These are phyloP conservation scores for Pholis gunnellus DNA, from an alignment of 2,113 vertebrate genomes.

Conservation along the genomic window DNA sequence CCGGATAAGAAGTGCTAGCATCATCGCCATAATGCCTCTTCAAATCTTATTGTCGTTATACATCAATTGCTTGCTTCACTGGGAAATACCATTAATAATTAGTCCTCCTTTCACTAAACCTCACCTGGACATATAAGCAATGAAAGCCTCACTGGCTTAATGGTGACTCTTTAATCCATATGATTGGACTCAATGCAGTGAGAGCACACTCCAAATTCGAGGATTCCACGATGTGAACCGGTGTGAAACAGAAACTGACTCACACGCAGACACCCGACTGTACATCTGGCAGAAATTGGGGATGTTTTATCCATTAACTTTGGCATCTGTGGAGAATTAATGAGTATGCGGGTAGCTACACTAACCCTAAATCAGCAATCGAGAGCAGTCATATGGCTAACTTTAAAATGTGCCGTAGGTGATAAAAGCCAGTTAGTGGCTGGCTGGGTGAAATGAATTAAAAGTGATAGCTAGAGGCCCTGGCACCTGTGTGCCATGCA, in stretches of 20 bases:
- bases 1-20: neutral
- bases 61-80: neutral
- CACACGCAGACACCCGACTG: conserved; percentile 9
- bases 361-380: conserved; percentile 54
- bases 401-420: conserved; percentile 54
- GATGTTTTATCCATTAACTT: conserved; percentile 51
- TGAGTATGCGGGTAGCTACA: conserved; percentile 49
- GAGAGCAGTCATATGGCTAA: conserved; percentile 43
- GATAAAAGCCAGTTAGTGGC: conserved; percentile 59
- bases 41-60: neutral
- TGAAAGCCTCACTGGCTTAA: neutral
- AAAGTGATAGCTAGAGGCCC: conserved; percentile 51
- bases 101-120: conserved; percentile 17
- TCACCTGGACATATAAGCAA: neutral
- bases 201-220: neutral
- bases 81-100: neutral
- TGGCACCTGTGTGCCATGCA: conserved; percentile 57
- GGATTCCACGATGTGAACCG: neutral
- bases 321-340: conserved; percentile 64
- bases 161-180: conserved; percentile 7
- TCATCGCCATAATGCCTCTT: neutral
- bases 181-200: neutral
- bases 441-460: conserved; percentile 38
- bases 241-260: conserved; percentile 24
- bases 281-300: conserved; percentile 57